Percentiles rank a stretch among this genome's conserved stretches.
phyloP scores from a whole-genome alignment of 2,113 vertebrate genomes.

The Phocoena phocoena region DNA sequence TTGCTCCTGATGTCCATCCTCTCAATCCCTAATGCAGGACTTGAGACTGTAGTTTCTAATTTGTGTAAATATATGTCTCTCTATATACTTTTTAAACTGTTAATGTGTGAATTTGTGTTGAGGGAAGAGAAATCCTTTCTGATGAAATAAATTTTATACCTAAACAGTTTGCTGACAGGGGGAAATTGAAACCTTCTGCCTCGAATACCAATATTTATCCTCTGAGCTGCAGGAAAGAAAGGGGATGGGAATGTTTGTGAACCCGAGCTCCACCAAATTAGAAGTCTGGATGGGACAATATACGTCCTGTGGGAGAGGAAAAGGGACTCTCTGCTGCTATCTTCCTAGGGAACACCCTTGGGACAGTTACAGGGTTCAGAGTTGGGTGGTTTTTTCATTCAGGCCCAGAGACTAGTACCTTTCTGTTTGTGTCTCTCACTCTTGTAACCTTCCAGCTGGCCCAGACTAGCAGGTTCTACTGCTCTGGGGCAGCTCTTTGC shows the following conservation, averaged over 20 bases:
- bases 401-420: neutral
- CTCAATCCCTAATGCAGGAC: slow-evolving; percentile 12
- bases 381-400: neutral
- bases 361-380: neutral
- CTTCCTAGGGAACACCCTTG: neutral
- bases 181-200: neutral
- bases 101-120: slow-evolving; percentile 58
- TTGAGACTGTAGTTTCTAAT: neutral
- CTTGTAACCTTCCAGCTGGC: slow-evolving; percentile 3
- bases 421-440: neutral
- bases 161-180: slow-evolving; percentile 41
- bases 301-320: neutral
- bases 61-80: slow-evolving; percentile 37
- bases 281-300: neutral
- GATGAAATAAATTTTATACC: slow-evolving; percentile 68
- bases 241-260: neutral
- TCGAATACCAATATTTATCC: neutral
- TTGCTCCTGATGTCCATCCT: neutral
- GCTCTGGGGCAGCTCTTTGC: neutral
- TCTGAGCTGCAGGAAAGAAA: slow-evolving; percentile 23
- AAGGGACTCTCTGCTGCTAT: neutral
- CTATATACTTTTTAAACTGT: slow-evolving; percentile 40
- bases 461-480: slow-evolving; percentile 63
- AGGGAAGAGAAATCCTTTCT: slow-evolving; percentile 59
- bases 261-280: neutral